Conservation (phyloP, 1,140 invertebrate genomes). For the Pseudomyrmex pallidus region DNA sequence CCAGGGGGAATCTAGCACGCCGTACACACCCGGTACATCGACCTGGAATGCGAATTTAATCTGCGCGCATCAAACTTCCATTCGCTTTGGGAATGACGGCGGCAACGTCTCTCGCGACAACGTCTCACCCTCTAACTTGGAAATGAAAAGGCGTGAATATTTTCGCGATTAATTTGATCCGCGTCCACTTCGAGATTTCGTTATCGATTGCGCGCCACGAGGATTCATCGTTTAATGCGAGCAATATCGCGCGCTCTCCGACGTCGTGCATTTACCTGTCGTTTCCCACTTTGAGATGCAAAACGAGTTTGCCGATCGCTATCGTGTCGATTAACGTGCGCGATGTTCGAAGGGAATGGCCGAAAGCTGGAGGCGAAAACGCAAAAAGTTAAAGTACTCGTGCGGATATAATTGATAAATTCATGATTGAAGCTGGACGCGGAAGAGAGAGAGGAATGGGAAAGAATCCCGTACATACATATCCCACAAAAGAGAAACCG, state of each 20-base stretch:
- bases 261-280: constrained; percentile 50
- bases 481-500: constrained; percentile 25
- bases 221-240: constrained; percentile 55
- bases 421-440: constrained; percentile 21
- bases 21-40: constrained; percentile 59
- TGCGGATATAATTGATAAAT: constrained; percentile 43
- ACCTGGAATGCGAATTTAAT: constrained; percentile 64
- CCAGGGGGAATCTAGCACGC: constrained; percentile 16
- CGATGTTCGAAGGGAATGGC: constrained; percentile 21
- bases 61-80: constrained; percentile 58
- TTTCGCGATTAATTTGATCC: constrained; percentile 48
- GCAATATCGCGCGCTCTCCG: constrained; percentile 44
- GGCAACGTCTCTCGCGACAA: constrained; percentile 14
- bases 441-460: background rate
- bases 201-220: constrained; percentile 35
- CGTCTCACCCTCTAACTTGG: constrained; percentile 24
- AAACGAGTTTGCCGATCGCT: constrained; percentile 54
- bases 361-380: constrained; percentile 1
- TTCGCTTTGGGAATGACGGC: constrained; percentile 32
- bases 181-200: constrained; percentile 18
- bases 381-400: constrained; percentile 53
- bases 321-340: constrained; percentile 45
- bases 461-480: background rate
- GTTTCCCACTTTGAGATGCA: constrained; percentile 65
- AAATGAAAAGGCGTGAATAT: constrained; percentile 47